phyloP scores from a whole-genome alignment of 1,140 invertebrate species.

The Penaeus japonicus region DNA sequence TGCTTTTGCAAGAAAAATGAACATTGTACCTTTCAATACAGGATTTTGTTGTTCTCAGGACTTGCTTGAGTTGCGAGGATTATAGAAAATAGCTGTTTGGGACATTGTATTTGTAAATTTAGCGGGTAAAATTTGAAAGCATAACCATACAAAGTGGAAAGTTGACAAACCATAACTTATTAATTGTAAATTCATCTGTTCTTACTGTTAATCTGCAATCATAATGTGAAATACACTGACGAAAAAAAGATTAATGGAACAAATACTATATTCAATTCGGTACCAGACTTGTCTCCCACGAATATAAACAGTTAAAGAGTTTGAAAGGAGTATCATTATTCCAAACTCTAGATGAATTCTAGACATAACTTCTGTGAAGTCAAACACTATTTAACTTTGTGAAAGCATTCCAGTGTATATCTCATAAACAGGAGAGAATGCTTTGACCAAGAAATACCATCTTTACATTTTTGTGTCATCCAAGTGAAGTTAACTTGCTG shows the following conservation, averaged over 20 bases:
- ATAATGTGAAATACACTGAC: background rate
- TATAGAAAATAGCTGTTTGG: background rate
- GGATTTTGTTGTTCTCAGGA: constrained; percentile 45
- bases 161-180: too few relatives aligned
- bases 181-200: background rate
- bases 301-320: too few relatives aligned
- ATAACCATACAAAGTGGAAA: too few relatives aligned
- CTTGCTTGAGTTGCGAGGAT: constrained; percentile 29
- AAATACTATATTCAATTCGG: too few relatives aligned
- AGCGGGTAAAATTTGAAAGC: too few relatives aligned
- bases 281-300: too few relatives aligned
- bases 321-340: too few relatives aligned
- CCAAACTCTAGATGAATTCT: background rate
- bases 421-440: too few relatives aligned
- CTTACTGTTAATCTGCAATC: too few relatives aligned
- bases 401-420: background rate
- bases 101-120: background rate
- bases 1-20: constrained; percentile 32
- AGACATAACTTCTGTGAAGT: constrained; percentile 14
- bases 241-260: background rate
- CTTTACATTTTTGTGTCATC: too few relatives aligned
- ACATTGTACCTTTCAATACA: constrained; percentile 42
- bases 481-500: too few relatives aligned
- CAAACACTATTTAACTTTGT: background rate
- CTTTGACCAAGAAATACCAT: too few relatives aligned